These are phyloP conservation scores for Holcopasites calliopsidis DNA, from an alignment of 1,140 invertebrate genomes.

Conservation along the genomic window DNA sequence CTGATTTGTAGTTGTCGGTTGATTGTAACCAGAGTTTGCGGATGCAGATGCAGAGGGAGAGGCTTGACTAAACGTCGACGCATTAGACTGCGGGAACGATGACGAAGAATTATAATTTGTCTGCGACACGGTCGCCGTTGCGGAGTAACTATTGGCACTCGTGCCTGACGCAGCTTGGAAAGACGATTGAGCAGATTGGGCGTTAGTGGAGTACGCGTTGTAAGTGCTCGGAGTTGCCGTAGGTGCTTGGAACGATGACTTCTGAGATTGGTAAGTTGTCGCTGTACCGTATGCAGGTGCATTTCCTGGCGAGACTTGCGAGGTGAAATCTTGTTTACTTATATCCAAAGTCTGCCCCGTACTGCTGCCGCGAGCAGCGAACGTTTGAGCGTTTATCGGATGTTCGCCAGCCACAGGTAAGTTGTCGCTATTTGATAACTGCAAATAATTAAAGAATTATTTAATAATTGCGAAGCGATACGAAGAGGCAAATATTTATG, in stretches of 20 bases:
- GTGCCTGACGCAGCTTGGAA: conserved; percentile 71
- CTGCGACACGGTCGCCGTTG: conserved; percentile 72
- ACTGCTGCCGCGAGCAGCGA: conserved; percentile 64
- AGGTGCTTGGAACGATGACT: conserved; percentile 72
- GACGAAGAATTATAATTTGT: conserved; percentile 71
- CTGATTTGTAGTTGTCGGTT: conserved; percentile 73
- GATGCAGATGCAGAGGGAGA: conserved; percentile 72
- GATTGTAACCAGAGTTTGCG: conserved; percentile 72
- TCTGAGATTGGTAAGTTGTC: conserved; percentile 72
- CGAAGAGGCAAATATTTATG: not conserved
- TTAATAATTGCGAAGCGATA: not conserved
- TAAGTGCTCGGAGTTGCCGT: conserved; percentile 71
- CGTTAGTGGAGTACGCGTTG: conserved; percentile 71
- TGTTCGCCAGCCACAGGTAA: conserved; percentile 69
- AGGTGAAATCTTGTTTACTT: conserved; percentile 71
- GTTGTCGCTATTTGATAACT: conserved; percentile 70
- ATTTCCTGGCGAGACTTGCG: conserved; percentile 72
- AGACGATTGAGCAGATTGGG: conserved; percentile 70
- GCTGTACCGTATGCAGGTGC: conserved; percentile 67
- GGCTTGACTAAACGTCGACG: conserved; percentile 74
- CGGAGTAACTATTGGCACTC: conserved; percentile 73
- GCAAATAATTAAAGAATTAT: conserved; percentile 36
- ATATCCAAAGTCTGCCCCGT: conserved; percentile 69
- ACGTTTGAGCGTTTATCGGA: conserved; percentile 70
- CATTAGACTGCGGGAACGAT: conserved; percentile 75